Evolutionary conservation across 2,113 vertebrate species (phyloP).

Genomic region (Atractosteus spatula): DNA sequence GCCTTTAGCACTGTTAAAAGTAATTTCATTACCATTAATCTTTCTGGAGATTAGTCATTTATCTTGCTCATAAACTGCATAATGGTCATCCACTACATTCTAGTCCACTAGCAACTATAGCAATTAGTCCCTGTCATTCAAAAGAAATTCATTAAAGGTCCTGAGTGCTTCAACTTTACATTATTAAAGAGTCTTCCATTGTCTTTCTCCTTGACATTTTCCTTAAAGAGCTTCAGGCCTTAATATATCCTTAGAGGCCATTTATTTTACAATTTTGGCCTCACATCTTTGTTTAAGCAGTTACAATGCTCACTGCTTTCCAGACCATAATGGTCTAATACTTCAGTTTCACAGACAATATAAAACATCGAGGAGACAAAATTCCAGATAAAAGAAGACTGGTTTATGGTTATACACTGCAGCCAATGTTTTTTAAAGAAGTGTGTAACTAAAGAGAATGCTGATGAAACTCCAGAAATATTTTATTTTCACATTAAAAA

Average conservation of each 20-base stretch:
- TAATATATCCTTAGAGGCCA: background rate
- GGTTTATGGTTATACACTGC: no score
- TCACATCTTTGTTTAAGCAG: background rate
- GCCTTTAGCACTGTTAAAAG: conserved; percentile 28
- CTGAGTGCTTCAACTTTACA: conserved; percentile 45
- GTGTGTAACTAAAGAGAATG: no score
- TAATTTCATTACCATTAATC: conserved; percentile 23
- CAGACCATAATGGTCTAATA: no score
- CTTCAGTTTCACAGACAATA: no score
- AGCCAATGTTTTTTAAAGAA: no score
- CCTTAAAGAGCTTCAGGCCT: conserved; percentile 32
- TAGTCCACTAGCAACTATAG: conserved; percentile 36
- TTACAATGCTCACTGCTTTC: background rate
- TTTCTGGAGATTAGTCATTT: background rate
- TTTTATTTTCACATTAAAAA: no score
- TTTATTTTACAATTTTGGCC: background rate
- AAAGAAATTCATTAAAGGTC: conserved; percentile 52
- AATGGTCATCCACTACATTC: background rate
- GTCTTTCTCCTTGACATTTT: conserved; percentile 52
- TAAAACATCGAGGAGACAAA: no score
- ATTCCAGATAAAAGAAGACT: no score
- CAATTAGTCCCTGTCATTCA: conserved; percentile 55
- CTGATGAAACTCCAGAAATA: no score
- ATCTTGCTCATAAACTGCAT: conserved; percentile 7
- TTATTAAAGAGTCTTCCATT: conserved; percentile 58